Conservation (phyloP, 2,113 vertebrate species). For the Hyperopisus bebe region DNA sequence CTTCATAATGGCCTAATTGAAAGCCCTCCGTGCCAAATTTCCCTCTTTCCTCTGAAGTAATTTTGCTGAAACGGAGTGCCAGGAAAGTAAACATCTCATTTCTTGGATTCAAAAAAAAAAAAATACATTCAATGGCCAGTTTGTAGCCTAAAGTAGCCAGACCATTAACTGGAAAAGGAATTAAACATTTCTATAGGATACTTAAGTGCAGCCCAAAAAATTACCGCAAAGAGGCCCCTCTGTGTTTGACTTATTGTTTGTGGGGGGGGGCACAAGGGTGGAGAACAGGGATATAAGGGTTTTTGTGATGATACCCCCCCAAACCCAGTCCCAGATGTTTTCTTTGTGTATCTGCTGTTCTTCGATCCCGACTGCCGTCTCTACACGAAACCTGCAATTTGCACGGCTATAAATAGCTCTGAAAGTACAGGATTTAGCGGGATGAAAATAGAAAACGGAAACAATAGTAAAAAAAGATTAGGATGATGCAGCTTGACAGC, state of each 20-base stretch:
- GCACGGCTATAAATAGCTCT: background rate
- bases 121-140: background rate
- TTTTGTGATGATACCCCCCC: background rate
- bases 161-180: slow-evolving; percentile 4
- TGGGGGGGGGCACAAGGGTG: no score
- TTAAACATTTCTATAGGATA: background rate
- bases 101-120: background rate
- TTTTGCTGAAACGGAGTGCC: background rate
- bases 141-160: background rate
- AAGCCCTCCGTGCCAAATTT: background rate
- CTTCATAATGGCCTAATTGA: slow-evolving; percentile 2
- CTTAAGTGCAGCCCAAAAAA: background rate
- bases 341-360: background rate
- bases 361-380: background rate
- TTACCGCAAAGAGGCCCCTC: background rate
- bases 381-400: background rate
- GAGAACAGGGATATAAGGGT: background rate
- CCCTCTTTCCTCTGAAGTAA: background rate
- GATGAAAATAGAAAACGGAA: slow-evolving; percentile 6
- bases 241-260: background rate
- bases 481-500: background rate
- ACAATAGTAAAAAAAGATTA: background rate
- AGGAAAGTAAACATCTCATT: slow-evolving; percentile 6
- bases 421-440: background rate
- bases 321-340: background rate